phyloP scores from a whole-genome alignment of 2,888 invertebrate species.

The Chrysolina oricalcia region DNA sequence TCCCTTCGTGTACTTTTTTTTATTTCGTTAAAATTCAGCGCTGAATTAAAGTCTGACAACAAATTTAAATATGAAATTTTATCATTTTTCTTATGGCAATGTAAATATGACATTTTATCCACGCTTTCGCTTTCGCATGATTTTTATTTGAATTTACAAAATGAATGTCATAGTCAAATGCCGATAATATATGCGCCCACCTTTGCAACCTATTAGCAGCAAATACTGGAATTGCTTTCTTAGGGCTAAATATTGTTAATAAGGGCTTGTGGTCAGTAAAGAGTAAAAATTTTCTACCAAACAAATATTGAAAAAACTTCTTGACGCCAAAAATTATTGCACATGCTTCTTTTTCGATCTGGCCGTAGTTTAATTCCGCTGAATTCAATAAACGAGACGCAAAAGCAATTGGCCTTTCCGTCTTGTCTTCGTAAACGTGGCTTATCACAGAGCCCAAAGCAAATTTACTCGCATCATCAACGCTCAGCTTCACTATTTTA shows the following conservation, averaged over 20 bases:
- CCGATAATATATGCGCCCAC: background rate
- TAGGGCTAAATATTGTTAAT: background rate
- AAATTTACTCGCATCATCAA: too few relatives aligned
- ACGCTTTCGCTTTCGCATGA: background rate
- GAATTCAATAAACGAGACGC: constrained; percentile 8
- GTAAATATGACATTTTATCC: background rate
- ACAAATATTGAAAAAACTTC: background rate
- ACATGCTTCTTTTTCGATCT: background rate
- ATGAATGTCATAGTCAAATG: background rate
- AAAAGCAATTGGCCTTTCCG: background rate
- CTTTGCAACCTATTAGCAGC: constrained; percentile 1
- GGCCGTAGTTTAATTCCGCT: background rate
- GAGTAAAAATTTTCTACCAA: background rate
- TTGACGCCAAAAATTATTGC: background rate
- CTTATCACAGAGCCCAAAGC: background rate
- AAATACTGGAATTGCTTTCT: background rate
- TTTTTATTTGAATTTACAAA: background rate
- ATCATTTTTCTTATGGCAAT: background rate
- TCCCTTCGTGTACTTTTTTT: background rate
- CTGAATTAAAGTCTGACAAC: too few relatives aligned
- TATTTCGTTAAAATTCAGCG: background rate
- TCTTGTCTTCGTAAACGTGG: background rate
- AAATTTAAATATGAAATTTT: too few relatives aligned
- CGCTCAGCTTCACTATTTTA: background rate
- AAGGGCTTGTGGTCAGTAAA: background rate